Conservation (phyloP, 2,797 vertebrate species). For the Sparidentex hasta region DNA sequence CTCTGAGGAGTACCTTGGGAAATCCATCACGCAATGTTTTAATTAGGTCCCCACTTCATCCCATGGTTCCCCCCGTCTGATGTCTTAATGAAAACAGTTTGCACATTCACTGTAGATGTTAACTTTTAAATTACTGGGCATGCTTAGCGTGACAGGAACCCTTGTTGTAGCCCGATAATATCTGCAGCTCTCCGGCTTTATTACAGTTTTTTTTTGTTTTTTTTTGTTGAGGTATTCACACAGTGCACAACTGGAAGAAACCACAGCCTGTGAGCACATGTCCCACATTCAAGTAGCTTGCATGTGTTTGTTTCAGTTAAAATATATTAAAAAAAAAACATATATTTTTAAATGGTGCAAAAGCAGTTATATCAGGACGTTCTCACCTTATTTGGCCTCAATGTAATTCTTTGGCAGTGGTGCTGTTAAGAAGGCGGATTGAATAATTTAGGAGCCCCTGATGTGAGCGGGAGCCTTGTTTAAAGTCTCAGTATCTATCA, state of each 20-base stretch:
- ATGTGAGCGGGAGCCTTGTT: background rate
- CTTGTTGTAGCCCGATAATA: slow-evolving; percentile 17
- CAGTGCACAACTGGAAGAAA: background rate
- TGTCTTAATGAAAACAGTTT: slow-evolving; percentile 64
- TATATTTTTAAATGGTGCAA: too few species aligned
- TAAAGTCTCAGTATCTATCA: background rate
- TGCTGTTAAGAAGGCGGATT: background rate
- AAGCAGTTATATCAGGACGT: too few species aligned
- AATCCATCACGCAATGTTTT: slow-evolving; percentile 66
- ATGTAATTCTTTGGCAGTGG: background rate
- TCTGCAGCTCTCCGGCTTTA: background rate
- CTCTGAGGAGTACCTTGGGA: slow-evolving; percentile 41
- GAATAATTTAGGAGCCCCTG: background rate
- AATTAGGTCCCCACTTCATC: slow-evolving; percentile 64
- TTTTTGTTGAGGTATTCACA: background rate
- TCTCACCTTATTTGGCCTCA: background rate
- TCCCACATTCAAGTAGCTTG: background rate
- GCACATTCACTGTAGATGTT: slow-evolving; percentile 34
- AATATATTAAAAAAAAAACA: too few species aligned
- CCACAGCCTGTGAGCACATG: background rate
- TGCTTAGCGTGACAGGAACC: slow-evolving; percentile 27
- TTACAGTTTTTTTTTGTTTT: background rate
- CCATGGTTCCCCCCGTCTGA: slow-evolving; percentile 40
- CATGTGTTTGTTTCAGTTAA: background rate
- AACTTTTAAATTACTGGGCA: slow-evolving; percentile 47